Base-by-base conservation (phyloP, 2,888 invertebrate species). In the Volucella zonaria region DNA sequence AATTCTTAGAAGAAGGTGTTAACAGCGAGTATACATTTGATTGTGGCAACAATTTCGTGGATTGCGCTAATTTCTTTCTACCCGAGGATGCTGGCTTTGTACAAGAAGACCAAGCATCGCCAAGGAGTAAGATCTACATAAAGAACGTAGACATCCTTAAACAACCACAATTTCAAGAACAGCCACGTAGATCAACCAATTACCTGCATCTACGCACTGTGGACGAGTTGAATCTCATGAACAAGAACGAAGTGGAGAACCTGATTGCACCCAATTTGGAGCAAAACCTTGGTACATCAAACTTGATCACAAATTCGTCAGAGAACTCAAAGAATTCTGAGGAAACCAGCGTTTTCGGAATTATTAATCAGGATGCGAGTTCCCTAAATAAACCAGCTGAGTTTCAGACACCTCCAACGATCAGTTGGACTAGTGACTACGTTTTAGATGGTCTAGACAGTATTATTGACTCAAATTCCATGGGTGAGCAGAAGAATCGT, bases 141-240 rank as follows among this genome's bases (percentile, higher is more conserved):
- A 91, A 90, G 86, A 90, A 90, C 64, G 90, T 90, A 2, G 90
- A 91, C 49, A 90, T 91, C 8, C 45, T 91, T 9, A 90, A 89
- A 86, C 89, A 90, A n/a, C 90, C 91, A 0, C 88, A 88, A 47
- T 87, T 88, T 38, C 88, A 88, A 47, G 88, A 88, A 40, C 88
- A 87, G 12, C 85, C 80, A 4, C 82, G 89, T 11, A 88, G 89
- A 2, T 89, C 90, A n/a, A 90, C 90, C 6, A 88, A 87, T 51
- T 87, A 86, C 0, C 82, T 92, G 1, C 92, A 92, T 75, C 88
- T 92, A 38, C 90, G 92, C 23, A 92, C 92, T 0, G 92, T 92
- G 0, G 92, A 92, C 62, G 92, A 92, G 82, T 85, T 92, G 12
- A 92, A 92, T 87, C 87, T 92, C 43, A 91, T 92, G 91, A 91